phyloP scores from a whole-genome alignment of 2,888 invertebrate species.

The Drosophila stalkeri region DNA sequence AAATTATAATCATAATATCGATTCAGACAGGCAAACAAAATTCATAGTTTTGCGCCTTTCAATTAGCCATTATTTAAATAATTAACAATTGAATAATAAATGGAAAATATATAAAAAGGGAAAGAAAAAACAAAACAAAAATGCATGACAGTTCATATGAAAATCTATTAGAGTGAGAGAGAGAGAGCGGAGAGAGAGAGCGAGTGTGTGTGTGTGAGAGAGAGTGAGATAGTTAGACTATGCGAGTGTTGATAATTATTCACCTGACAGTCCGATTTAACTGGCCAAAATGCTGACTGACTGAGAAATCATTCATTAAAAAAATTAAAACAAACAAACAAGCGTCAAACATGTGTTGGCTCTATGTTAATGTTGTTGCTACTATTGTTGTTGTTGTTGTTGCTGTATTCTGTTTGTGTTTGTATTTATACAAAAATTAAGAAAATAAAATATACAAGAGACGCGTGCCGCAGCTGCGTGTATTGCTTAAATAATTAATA shows the following conservation, averaged over 20 bases:
- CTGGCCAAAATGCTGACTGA: conserved; percentile 60
- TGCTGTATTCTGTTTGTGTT: conserved; percentile 26
- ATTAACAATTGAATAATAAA: conserved; percentile 57
- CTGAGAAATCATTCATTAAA: conserved; percentile 75
- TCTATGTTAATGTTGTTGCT: conserved; percentile 12
- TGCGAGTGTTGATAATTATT: conserved; percentile 76
- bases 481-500: conserved; percentile 83
- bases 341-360: conserved; percentile 74
- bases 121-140: conserved; percentile 27
- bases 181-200: not conserved
- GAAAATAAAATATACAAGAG: conserved; percentile 77
- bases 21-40: conserved; percentile 27
- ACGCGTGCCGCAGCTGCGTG: conserved; percentile 71
- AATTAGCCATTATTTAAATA: conserved; percentile 60
- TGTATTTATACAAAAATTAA: conserved; percentile 61
- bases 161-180: conserved; percentile 13
- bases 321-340: conserved; percentile 75
- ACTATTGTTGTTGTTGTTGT: conserved; percentile 1
- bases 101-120: conserved; percentile 14
- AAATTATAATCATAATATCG: conserved; percentile 32
- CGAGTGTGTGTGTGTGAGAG: not conserved
- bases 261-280: conserved; percentile 58
- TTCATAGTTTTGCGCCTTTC: conserved; percentile 6
- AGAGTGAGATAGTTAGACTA: conserved; percentile 10
- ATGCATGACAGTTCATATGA: conserved; percentile 71